These are phyloP conservation scores for Antheraea mylitta DNA, from an alignment of 1,140 invertebrate genomes.

Conservation along the genomic window DNA sequence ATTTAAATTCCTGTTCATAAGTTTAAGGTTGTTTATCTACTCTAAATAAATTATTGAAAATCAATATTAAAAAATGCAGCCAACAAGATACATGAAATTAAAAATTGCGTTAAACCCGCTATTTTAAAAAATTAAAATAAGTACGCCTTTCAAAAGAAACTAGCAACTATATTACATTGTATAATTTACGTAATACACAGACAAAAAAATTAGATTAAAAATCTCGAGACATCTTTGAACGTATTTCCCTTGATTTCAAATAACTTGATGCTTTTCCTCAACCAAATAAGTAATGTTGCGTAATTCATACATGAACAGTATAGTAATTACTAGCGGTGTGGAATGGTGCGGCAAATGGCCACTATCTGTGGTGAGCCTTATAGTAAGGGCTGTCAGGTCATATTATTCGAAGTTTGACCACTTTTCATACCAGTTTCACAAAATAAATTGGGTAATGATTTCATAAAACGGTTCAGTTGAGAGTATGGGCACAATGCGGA, in stretches of 20 bases:
- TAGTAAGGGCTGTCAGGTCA: constrained; percentile 21
- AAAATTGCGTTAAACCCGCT: too few species aligned
- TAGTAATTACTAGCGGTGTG: constrained; percentile 27
- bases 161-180: background rate
- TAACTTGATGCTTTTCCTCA: background rate
- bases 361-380: constrained; percentile 21
- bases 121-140: background rate
- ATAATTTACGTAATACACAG: background rate
- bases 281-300: constrained; percentile 2
- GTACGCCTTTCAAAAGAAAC: background rate
- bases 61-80: too few species aligned
- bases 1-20: too few species aligned
- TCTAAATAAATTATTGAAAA: too few species aligned
- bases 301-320: constrained; percentile 3
- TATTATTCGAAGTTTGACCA: too few species aligned
- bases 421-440: too few species aligned
- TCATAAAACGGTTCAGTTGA: too few species aligned
- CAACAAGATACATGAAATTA: too few species aligned
- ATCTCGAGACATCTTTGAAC: background rate
- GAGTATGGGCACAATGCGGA: too few species aligned
- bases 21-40: too few species aligned
- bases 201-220: background rate
- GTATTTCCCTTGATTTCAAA: background rate
- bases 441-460: too few species aligned
- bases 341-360: constrained; percentile 17